Evolutionary conservation across 2,113 vertebrate species (phyloP), one percentile per base, ranked within the genome.

Genomic region (Hyaena hyaena): DNA sequence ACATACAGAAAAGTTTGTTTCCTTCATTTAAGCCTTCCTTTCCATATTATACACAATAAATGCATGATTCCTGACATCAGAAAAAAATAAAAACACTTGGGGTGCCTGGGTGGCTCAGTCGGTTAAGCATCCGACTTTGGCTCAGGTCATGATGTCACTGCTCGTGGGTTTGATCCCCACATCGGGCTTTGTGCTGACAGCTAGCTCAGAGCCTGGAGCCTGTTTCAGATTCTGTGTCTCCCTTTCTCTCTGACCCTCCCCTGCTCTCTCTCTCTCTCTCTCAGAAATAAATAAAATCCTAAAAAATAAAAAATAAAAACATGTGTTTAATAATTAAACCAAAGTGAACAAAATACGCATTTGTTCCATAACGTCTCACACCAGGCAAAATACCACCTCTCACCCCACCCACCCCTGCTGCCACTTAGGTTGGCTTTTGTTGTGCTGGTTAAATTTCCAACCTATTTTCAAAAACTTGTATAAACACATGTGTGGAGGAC

Each of bases 281-380:
- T 39, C 39, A 39, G 39, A 39, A 39, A 39, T 39, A 39, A 39
- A 39, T 39, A 39, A 39, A 39, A 39, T 39, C 3, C 39, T 39
- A 95, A 66, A 81, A 90, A 95, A 43, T 65, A 66, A 76, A 43
- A 90, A 95, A 43, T 65, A 48, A 83, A 92, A 90, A 19, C 5
- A n/a, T 9, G 7, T 2, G 63, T 96, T 88, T 71, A 68, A 85
- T 71, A 92, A 82, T 77, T 65, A 85, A 95, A 73, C 16, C 17
- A 90, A 97, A 61, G 48, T 23, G 10, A n/a, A 50, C 73, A 74
- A 83, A 76, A 4, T 16, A 16, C 3, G 0, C 23, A 28, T 58
- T 86, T 69, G 45, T 74, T 88, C n/a, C 2, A 2, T 7, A 55
- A 26, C 5, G n/a, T 73, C 28, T 61, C 15, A 33, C 4, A 39